Evolutionary conservation across 2,113 vertebrate species (phyloP).

Genomic region (Trogon surrucura): DNA sequence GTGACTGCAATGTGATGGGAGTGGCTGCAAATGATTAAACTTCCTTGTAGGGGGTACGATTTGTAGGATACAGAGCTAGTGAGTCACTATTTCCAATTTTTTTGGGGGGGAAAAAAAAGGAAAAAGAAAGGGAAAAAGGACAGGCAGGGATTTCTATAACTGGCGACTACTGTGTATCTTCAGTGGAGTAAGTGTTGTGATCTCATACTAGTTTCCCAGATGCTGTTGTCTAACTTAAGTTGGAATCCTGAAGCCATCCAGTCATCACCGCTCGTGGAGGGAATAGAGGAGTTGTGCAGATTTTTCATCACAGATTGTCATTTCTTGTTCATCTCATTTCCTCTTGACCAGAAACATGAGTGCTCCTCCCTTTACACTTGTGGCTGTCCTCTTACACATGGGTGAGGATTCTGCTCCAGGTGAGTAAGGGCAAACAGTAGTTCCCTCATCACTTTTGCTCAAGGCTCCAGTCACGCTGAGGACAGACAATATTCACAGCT

Average conservation of each 20-base stretch:
- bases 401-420: not conserved
- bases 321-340: not conserved
- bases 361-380: not conserved
- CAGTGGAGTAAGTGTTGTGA: not conserved
- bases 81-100: not conserved
- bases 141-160: not conserved
- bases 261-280: not conserved
- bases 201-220: not conserved
- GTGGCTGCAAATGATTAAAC: not conserved
- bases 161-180: not conserved
- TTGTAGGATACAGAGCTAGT: not conserved
- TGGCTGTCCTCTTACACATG: not conserved
- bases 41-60: not conserved
- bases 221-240: not conserved
- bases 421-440: not conserved
- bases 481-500: not conserved
- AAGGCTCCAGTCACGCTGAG: not conserved
- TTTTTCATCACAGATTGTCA: not conserved
- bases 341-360: not conserved
- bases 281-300: not conserved
- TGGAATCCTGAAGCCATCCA: not conserved
- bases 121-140: fast-evolving
- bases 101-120: no score
- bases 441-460: not conserved
- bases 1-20: not conserved